A percentile compares a stretch with the other conserved stretches of the same genome.
Evolutionary conservation across 2,113 vertebrate genomes (phyloP).

Genomic region (Albula glossodonta): DNA sequence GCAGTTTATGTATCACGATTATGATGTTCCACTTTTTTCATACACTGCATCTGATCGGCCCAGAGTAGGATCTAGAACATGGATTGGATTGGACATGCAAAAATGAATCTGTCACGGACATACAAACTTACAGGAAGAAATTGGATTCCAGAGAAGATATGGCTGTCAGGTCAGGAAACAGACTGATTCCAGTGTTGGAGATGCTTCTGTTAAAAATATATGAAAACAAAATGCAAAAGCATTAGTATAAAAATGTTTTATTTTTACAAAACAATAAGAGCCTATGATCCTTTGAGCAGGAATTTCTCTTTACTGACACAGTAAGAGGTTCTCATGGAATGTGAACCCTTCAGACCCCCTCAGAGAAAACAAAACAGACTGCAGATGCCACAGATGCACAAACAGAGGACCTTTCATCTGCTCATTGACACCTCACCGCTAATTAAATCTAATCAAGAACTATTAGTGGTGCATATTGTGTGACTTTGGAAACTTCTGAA

Average conservation of each 20-base stretch:
- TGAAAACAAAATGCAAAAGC: neutral
- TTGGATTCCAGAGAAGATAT: conserved; percentile 76
- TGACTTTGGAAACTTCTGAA: neutral
- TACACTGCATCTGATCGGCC: neutral
- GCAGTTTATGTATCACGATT: neutral
- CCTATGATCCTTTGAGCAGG: neutral
- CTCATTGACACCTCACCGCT: neutral
- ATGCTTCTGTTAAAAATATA: conserved; percentile 72
- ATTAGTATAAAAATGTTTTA: neutral
- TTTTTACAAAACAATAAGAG: conserved; percentile 10
- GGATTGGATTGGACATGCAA: too few relatives aligned
- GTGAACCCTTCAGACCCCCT: neutral
- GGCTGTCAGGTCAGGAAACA: conserved; percentile 80
- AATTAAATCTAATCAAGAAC: neutral
- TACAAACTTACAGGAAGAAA: conserved; percentile 82
- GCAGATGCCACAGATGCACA: neutral
- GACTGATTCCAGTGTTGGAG: conserved; percentile 80
- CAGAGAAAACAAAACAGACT: neutral
- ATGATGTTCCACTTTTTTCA: too few relatives aligned
- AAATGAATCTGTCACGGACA: too few relatives aligned
- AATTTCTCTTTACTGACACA: neutral
- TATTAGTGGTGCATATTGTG: neutral
- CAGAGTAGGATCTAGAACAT: neutral
- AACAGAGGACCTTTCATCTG: neutral
- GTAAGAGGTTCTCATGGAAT: neutral